These are phyloP conservation scores for Corticium candelabrum DNA, from an alignment of 37 sponge, comb jelly and placozoan species.

Conservation along the genomic window DNA sequence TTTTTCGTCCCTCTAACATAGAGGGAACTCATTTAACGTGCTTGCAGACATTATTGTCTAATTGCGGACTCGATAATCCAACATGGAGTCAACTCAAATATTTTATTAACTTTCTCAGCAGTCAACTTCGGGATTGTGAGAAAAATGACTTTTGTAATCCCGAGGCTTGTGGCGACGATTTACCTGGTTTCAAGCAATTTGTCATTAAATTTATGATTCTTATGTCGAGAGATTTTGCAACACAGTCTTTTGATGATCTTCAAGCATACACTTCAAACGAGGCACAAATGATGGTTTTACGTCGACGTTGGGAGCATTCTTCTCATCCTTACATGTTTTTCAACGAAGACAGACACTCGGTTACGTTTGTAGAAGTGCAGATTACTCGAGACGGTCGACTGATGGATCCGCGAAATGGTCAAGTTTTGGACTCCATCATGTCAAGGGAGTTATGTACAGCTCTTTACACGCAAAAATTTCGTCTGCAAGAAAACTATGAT, in stretches of 20 bases:
- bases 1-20: not conserved
- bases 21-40: not conserved
- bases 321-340: conserved; percentile 94
- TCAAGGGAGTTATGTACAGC: not conserved
- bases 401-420: not conserved
- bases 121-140: conserved; percentile 69
- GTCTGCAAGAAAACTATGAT: conserved; percentile 51
- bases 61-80: conserved; percentile 57
- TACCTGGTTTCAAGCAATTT: conserved; percentile 67
- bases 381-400: not conserved
- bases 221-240: conserved; percentile 80
- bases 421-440: not conserved
- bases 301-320: conserved; percentile 33
- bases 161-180: not conserved
- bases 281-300: not conserved
- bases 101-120: conserved; percentile 69
- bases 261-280: not conserved
- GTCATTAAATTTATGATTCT: conserved; percentile 79
- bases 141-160: conserved; percentile 41
- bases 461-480: conserved; percentile 23
- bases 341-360: conserved; percentile 52
- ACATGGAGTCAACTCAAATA: conserved; percentile 74
- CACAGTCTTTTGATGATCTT: not conserved
- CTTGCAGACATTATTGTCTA: not conserved
- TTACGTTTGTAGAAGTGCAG: conserved; percentile 83